Evolutionary conservation across 2,888 invertebrate genomes (phyloP).

Genomic region (Asteroscopus sphinx): DNA sequence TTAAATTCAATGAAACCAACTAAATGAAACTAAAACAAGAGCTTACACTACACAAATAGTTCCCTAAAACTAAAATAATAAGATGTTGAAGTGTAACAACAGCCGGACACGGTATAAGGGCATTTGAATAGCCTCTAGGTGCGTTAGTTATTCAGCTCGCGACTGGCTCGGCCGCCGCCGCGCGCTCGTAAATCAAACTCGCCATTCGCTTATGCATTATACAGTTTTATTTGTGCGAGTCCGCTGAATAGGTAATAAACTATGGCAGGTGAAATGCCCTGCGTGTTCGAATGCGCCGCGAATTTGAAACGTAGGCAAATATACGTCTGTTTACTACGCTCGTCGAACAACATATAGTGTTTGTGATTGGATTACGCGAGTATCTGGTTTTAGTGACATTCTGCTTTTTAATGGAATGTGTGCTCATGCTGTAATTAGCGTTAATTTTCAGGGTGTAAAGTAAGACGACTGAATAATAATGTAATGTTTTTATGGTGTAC

Average conservation of each 20-base stretch:
- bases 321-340: constrained; percentile 65
- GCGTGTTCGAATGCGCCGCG: constrained; percentile 79
- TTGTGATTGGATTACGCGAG: constrained; percentile 51
- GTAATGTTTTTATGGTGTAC: too few relatives aligned
- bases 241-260: constrained; percentile 89
- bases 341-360: constrained; percentile 41
- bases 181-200: constrained; percentile 88
- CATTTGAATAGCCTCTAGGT: constrained; percentile 80
- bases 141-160: constrained; percentile 88
- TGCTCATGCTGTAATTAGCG: too few relatives aligned
- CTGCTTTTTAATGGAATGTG: constrained; percentile 21
- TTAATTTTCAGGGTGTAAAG: too few relatives aligned
- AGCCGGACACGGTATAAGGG: constrained; percentile 65
- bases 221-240: constrained; percentile 90
- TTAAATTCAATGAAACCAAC: constrained; percentile 12
- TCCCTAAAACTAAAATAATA: constrained; percentile 59
- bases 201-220: constrained; percentile 90
- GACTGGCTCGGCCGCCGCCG: constrained; percentile 73
- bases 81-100: constrained; percentile 63
- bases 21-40: constrained; percentile 42
- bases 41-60: constrained; percentile 38
- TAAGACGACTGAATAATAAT: too few relatives aligned
- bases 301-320: constrained; percentile 84
- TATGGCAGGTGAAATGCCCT: constrained; percentile 87
- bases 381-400: constrained; percentile 34